A percentile compares a stretch with the other conserved stretches of the same genome.
phyloP scores from a whole-genome alignment of 2,888 invertebrate species.

The Proisotoma minuta region DNA sequence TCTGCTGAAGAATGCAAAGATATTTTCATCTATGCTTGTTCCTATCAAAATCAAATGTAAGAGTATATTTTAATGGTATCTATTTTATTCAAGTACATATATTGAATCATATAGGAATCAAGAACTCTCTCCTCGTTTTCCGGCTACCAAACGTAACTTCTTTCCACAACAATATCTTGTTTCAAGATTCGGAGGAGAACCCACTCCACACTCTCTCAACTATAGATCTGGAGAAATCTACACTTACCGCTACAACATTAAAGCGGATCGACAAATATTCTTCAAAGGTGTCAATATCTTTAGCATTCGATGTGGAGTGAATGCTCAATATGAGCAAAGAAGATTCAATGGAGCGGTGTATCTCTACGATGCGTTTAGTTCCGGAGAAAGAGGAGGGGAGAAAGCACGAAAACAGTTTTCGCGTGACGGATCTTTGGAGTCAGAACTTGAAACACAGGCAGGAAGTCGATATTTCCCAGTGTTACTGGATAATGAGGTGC shows the following conservation, averaged over 20 bases:
- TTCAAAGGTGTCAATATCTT: slow-evolving; percentile 34
- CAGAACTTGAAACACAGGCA: slow-evolving; percentile 17
- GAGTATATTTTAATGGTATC: neutral
- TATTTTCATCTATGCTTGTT: slow-evolving; percentile 33
- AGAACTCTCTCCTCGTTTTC: slow-evolving; percentile 20
- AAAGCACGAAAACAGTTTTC: slow-evolving; percentile 26
- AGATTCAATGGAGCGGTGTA: slow-evolving; percentile 31
- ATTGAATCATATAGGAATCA: too few relatives aligned
- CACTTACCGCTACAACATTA: slow-evolving; percentile 31
- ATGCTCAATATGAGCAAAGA: slow-evolving; percentile 15
- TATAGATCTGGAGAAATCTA: slow-evolving; percentile 36
- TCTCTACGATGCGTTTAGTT: slow-evolving; percentile 20
- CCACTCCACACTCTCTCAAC: slow-evolving; percentile 27
- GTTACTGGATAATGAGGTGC: slow-evolving; percentile 27
- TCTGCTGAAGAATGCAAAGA: slow-evolving; percentile 33
- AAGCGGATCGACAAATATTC: slow-evolving; percentile 27
- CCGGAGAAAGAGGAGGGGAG: slow-evolving; percentile 14
- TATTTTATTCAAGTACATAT: too few relatives aligned
- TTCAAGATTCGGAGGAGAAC: slow-evolving; percentile 30
- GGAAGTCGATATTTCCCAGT: slow-evolving; percentile 31
- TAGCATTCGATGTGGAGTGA: slow-evolving; percentile 29
- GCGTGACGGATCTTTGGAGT: slow-evolving; percentile 22
- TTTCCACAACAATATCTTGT: slow-evolving; percentile 24
- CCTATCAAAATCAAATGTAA: slow-evolving; percentile 15
- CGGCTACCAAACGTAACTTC: slow-evolving; percentile 24